Conservation (phyloP, 2,888 invertebrate genomes). For the Pammene aurita region DNA sequence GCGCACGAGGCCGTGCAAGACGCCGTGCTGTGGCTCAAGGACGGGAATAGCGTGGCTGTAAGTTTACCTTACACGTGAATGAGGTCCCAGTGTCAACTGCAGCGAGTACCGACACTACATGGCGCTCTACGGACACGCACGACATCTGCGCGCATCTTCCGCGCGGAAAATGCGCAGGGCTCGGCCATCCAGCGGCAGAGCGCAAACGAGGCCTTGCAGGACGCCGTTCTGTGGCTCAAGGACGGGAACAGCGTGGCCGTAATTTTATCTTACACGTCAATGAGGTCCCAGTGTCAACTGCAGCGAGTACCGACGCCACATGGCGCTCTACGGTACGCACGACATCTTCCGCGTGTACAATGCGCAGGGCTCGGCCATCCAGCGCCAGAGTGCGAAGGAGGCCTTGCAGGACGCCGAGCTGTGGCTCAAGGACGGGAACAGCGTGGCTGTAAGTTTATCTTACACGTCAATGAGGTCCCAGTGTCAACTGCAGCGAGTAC, state of each 20-base stretch:
- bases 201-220: conserved; percentile 92
- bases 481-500: too few species aligned
- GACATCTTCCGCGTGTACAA: conserved; percentile 95
- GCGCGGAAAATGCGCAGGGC: conserved; percentile 91
- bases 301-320: conserved; percentile 93
- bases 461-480: background rate
- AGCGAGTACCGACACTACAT: conserved; percentile 95
- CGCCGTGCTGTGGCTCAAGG: conserved; percentile 90
- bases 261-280: conserved; percentile 73
- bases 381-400: conserved; percentile 91
- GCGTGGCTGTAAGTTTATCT: conserved; percentile 87
- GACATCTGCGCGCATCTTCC: conserved; percentile 94
- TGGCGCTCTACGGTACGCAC: conserved; percentile 91
- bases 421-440: conserved; percentile 90
- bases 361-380: conserved; percentile 88
- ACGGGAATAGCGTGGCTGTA: conserved; percentile 91
- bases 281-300: too few species aligned
- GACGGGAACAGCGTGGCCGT: conserved; percentile 91
- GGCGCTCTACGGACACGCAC: conserved; percentile 90
- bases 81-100: too few species aligned
- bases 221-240: conserved; percentile 91
- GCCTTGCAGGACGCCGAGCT: conserved; percentile 93
- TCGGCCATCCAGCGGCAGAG: conserved; percentile 91
- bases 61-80: too few species aligned
- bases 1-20: conserved; percentile 93